A percentile compares a stretch with the other conserved stretches of the same genome.
Evolutionary conservation across 2,797 vertebrate species (phyloP).

Genomic region (Tachyglossus aculeatus): DNA sequence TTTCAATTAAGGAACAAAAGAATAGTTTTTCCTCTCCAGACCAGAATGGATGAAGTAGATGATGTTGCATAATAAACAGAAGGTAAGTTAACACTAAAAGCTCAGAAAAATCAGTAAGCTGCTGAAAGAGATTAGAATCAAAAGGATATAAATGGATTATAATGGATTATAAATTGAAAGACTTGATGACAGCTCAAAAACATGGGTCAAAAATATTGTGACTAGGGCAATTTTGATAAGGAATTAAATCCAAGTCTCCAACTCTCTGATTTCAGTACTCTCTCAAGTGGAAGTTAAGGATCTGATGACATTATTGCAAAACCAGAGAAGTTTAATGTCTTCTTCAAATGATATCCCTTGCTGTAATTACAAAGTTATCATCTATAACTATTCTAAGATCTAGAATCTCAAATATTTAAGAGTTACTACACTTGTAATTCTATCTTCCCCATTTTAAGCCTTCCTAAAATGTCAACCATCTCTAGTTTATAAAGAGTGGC

Average conservation of each 20-base stretch:
- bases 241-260: constrained; percentile 64
- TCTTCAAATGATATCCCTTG: constrained; percentile 43
- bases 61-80: no score
- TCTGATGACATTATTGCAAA: constrained; percentile 46
- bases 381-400: constrained; percentile 33
- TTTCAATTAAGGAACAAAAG: no score
- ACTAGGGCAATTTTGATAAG: constrained; percentile 61
- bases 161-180: constrained; percentile 67
- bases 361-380: constrained; percentile 15
- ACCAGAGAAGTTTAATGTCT: constrained; percentile 47
- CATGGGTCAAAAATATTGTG: constrained; percentile 66
- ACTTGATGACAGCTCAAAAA: constrained; percentile 64
- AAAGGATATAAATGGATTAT: constrained; percentile 61
- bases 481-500: no score
- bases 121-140: constrained; percentile 64
- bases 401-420: no score
- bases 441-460: no score
- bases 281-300: constrained; percentile 67
- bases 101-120: constrained; percentile 67
- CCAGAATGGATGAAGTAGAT: no score
- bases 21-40: no score
- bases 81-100: constrained; percentile 55
- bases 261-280: constrained; percentile 60
- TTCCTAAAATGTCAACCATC: no score
- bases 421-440: no score